Base-by-base conservation (phyloP, 2,113 vertebrate species). In the Thomomys bottae region DNA sequence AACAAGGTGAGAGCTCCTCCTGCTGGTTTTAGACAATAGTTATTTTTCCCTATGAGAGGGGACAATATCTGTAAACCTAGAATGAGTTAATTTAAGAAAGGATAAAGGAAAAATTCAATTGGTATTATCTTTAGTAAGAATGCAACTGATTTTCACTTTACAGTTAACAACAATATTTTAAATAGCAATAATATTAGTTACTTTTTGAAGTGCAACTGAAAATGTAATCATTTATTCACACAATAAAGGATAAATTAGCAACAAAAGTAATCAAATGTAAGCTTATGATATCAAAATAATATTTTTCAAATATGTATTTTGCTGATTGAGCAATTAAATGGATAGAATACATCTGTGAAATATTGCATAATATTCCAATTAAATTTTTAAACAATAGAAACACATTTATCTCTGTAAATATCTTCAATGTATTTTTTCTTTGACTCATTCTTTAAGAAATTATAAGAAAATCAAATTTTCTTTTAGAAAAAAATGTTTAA, bases 1-100 rank as follows among this genome's bases (percentile, higher is more conserved):
- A 90, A 89, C 28, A 96, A 96, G 92, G 81, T 91, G 89, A 95
- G 96, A 95, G 95, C 95, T 97, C 96, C 96, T 94, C 96, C 96
- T 96, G 86, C 96, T 97, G 96, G 93, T 66, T 90, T 70, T 66
- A 81, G 88, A 88, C n/a, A 94, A 76, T 92, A 79, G 42, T 78
- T 84, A 59, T 75, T 30, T 54, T 26, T 67, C 3, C 3, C 6
- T 45, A 59, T 20, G 3, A 42, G 38, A 93, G 26, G 32, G 2
- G 20, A 64, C 82, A 91, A 91, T 30, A 12, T 63, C 40, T 75
- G 34, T 24, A 49, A 81, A 87, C 6, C 7, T 38, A 67, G 18
- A 1, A 40, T 12, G 8, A 85, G 49, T 54, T 54, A 54, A 18
- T 54, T 54, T 17, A 54, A 54, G 18, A 54, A 54, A 18, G 49